phyloP scores from a whole-genome alignment of 1,140 invertebrate species.

The Globodera rostochiensis region DNA sequence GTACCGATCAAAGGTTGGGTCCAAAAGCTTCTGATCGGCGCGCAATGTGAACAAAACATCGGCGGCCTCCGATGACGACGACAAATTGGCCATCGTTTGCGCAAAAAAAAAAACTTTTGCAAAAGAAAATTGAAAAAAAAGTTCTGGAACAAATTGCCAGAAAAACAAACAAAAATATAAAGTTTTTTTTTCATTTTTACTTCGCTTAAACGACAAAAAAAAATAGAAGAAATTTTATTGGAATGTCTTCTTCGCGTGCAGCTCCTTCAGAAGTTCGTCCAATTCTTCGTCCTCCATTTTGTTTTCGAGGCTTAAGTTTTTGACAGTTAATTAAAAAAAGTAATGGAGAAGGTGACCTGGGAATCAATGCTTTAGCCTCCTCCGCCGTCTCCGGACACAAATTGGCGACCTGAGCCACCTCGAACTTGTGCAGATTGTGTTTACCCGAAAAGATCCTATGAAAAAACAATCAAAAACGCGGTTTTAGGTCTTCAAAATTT shows the following conservation, averaged over 20 bases:
- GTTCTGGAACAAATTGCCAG: too few relatives aligned
- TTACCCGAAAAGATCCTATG: slow-evolving; percentile 76
- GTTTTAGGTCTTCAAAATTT: too few relatives aligned
- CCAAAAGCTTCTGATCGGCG: not conserved
- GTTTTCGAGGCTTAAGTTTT: slow-evolving; percentile 45
- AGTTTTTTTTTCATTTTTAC: too few relatives aligned
- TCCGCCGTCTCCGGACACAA: slow-evolving; percentile 85
- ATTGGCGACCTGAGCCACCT: slow-evolving; percentile 93
- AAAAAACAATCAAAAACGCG: slow-evolving; percentile 47
- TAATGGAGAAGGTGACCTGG: slow-evolving; percentile 35
- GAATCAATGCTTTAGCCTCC: slow-evolving; percentile 59
- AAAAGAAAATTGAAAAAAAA: too few relatives aligned
- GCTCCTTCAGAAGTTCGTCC: slow-evolving; percentile 46
- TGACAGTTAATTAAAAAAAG: too few relatives aligned
- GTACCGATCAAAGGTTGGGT: not conserved
- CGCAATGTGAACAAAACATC: not conserved
- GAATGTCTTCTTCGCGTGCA: slow-evolving; percentile 54
- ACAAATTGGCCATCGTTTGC: not conserved
- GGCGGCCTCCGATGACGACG: not conserved
- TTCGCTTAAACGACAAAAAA: not conserved
- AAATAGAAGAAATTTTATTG: slow-evolving; percentile 33
- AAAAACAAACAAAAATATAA: too few relatives aligned
- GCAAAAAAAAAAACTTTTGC: too few relatives aligned
- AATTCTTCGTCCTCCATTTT: slow-evolving; percentile 54
- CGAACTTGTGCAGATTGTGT: slow-evolving; percentile 98